These are phyloP conservation scores for Coptotermes formosanus DNA, from an alignment of 1,140 invertebrate species.

Conservation along the genomic window DNA sequence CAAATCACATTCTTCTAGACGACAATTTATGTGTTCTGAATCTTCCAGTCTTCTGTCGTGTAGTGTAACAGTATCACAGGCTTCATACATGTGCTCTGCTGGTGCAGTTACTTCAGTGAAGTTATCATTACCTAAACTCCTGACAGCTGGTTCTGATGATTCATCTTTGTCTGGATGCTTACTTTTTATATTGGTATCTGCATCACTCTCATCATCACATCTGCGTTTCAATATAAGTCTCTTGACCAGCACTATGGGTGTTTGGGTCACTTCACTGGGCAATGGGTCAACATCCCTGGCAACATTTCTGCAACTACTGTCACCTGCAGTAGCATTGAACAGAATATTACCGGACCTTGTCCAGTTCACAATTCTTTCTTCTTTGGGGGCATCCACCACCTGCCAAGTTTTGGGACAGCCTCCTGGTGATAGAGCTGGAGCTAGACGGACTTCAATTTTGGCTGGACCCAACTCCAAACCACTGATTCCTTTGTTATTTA, in stretches of 20 bases:
- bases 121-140: neutral
- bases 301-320: neutral
- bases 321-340: neutral
- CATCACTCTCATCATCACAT: neutral
- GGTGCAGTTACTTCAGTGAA: neutral
- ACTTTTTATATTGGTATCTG: neutral
- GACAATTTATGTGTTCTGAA: neutral
- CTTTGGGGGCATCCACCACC: conserved; percentile 20
- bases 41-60: neutral
- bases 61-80: neutral
- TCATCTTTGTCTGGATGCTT: neutral
- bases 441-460: conserved; percentile 25
- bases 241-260: conserved; percentile 28
- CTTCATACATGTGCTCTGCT: neutral
- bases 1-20: neutral
- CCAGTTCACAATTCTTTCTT: neutral
- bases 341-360: neutral
- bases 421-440: neutral
- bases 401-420: neutral
- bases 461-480: conserved; percentile 2
- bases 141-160: too few species aligned
- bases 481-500: neutral
- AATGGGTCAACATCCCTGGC: neutral
- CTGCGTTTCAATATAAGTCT: conserved; percentile 15
- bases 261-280: neutral